Base-by-base conservation (phyloP, 2,888 invertebrate species). In the Papilio gigon region DNA sequence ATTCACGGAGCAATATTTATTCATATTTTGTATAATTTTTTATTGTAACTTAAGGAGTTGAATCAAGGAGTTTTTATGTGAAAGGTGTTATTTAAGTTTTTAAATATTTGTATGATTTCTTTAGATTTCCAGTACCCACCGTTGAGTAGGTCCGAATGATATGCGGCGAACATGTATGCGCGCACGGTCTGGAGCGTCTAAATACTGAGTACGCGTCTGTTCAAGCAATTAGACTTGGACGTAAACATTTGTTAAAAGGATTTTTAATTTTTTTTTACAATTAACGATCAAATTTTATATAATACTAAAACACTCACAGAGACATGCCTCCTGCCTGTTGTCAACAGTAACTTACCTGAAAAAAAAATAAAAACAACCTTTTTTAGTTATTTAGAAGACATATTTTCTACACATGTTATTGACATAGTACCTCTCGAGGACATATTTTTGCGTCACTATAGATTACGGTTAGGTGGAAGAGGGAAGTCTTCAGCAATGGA, bases 1-100 rank as follows among this genome's bases (percentile, higher is more conserved):
- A 35, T 14, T n/a, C n/a, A n/a, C n/a, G n/a, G n/a, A n/a, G 12
- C 20, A 58, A 9, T 20, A 22, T 12, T 25, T 40, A 40, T 56
- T 40, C 64, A 56, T 64, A 64, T 37, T 60, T 37, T 9, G 14
- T 4, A 60, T 30, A 25, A 8, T 14, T 25, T 60, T 60, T 60
- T 60, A 60, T 60, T 60, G 14, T 40, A 60, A 60, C 9, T 60
- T 40, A 60, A 37, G 40, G 17, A 56, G 53, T 30, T 30, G 27
- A n/a, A 56, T 30, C 30, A 56, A 56, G 53, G 30, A 56, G 53
- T 56, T 56, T 56, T n/a, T 56, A 56, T 56, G 5, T 56, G 14
- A 53, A 50, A 27, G 25, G n/a, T 30, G 30, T 30, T 56, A 30
- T 56, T 30, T 30, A 30, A 4, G 30, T 30, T 56, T 56, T 56